Base-by-base conservation (phyloP, 2,797 vertebrate genomes). In the Delichon dasypus region DNA sequence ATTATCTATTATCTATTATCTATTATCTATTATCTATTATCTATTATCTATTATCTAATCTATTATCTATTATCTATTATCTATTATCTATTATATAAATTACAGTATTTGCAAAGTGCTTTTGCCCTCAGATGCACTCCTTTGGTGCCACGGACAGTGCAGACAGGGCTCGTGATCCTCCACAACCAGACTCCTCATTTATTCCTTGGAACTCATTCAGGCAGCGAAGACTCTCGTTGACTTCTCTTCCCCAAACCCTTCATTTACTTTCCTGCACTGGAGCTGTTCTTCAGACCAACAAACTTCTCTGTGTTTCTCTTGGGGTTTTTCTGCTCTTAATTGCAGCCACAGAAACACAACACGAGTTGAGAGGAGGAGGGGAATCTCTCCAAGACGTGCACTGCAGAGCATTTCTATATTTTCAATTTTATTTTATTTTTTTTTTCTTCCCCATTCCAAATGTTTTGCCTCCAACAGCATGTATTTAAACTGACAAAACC, bases 401-500 rank as follows among this genome's bases (percentile, higher is more conserved):
- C n/a, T 7, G 17, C 16, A 26, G 74, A 77, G 11, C 36, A 20
- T 54, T 57, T 66, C 16, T 29, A 3, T 23, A 5, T 25, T 32
- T 50, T 30, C 32, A 12, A 38, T 38, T 38, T 38, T 10, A 10
- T 38, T 40, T 22, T 22, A 26, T 21, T 55, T 40, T 44, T 18
- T 29, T 23, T 13, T 9, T 21, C 11, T 2, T 13, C 5, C 45
- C 55, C 68, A 73, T 70, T 64, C 64, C 77, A 40, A 95, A 83
- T 74, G 88, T 96, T 96, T 94, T 91, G 73, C 88, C 95, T 88
- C 65, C n/a, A 74, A 71, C 93, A 85, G 91, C 77, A 8, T 62
- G 45, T 55, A 57, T 93, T 90, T 81, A 85, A 96, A 82, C 90
- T 86, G 95, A 88, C 93, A 88, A 91, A 95, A 80, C 0, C 80